Conservation (phyloP, 2,888 invertebrate species). For the Caenorhabditis sp. region DNA sequence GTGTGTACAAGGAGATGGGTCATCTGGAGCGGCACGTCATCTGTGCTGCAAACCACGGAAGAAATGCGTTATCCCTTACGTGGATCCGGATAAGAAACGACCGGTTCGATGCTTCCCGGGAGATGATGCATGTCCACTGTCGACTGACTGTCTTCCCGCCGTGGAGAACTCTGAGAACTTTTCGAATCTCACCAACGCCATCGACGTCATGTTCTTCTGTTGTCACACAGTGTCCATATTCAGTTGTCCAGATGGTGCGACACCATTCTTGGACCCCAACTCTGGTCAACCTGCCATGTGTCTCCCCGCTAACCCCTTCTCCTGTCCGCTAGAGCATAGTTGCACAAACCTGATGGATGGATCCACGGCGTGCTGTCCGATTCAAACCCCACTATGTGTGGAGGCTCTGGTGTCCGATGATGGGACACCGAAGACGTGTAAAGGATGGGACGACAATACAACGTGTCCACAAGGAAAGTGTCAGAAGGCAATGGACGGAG, state of each 20-base stretch:
- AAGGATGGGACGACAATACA: constrained; percentile 71
- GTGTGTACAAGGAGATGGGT: constrained; percentile 71
- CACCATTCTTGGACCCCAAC: constrained; percentile 61
- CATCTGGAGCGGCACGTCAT: constrained; percentile 61
- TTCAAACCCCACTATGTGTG: constrained; percentile 61
- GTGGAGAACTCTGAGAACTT: constrained; percentile 64
- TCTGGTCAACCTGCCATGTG: constrained; percentile 65
- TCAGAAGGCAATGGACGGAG: constrained; percentile 68
- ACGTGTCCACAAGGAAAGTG: constrained; percentile 72
- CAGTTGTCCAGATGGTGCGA: constrained; percentile 71
- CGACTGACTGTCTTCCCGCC: constrained; percentile 73
- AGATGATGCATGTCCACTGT: constrained; percentile 67
- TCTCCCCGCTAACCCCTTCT: constrained; percentile 63
- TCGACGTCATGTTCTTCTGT: constrained; percentile 75
- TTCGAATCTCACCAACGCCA: constrained; percentile 67
- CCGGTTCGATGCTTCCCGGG: constrained; percentile 75
- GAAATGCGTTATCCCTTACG: constrained; percentile 74
- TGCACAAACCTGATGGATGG: constrained; percentile 72
- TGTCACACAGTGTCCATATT: constrained; percentile 76
- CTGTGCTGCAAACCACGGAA: constrained; percentile 73
- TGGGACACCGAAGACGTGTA: constrained; percentile 53
- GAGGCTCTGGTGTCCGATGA: constrained; percentile 69
- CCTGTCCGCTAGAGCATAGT: constrained; percentile 71
- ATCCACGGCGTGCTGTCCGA: constrained; percentile 71
- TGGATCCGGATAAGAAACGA: constrained; percentile 66